Conservation (phyloP, 2,113 vertebrate genomes). For the Pygathrix nemaeus region DNA sequence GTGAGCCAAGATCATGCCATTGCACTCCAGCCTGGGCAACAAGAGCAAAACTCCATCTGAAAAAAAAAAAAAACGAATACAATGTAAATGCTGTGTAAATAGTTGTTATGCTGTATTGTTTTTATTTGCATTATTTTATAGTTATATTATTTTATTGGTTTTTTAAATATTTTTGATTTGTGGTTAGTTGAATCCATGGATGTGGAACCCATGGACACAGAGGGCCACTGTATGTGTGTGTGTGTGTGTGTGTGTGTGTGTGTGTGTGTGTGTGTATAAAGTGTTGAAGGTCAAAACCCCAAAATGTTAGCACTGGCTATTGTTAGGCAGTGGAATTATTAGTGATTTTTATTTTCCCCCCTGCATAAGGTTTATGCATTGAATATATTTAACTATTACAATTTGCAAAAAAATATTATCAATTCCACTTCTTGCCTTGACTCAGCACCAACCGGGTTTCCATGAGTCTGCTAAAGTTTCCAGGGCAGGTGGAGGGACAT, state of each 20-base stretch:
- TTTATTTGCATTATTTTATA: neutral
- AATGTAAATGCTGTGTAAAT: neutral
- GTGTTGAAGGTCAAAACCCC: neutral
- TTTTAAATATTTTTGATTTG: neutral
- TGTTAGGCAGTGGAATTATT: neutral
- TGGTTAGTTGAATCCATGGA: neutral
- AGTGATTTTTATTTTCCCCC: neutral
- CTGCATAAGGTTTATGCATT: neutral
- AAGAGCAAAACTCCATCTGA: no score
- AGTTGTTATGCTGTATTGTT: neutral
- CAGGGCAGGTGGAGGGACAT: neutral
- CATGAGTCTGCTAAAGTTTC: neutral
- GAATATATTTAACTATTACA: neutral
- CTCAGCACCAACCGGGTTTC: neutral
- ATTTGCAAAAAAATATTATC: neutral
- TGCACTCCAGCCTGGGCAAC: no score
- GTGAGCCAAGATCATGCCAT: no score
- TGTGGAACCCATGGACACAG: neutral
- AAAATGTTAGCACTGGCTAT: neutral
- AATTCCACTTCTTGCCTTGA: neutral
- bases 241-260: neutral
- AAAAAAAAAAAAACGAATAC: no score
- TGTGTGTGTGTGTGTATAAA: accelerated
- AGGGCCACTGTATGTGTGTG: neutral
- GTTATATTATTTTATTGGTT: neutral